These are phyloP conservation scores for Amblyjoppa proteus DNA, from an alignment of 2,888 invertebrate genomes.

Conservation along the genomic window DNA sequence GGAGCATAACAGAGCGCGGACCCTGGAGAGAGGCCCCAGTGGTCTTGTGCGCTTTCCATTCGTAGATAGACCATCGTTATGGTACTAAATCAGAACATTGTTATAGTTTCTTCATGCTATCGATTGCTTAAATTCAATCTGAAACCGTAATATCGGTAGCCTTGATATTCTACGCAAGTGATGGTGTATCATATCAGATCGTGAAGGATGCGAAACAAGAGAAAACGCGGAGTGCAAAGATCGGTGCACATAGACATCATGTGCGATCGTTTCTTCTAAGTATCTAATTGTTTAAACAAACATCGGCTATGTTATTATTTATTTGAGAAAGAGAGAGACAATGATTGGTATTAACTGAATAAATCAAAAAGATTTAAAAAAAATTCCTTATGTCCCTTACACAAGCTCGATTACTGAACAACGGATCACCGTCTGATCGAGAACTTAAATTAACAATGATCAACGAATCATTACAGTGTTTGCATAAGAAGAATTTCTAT, in stretches of 20 bases:
- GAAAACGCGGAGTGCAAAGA: background rate
- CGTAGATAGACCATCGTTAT: background rate
- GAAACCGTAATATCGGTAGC: constrained; percentile 1
- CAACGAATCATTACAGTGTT: background rate
- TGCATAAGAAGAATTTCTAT: background rate
- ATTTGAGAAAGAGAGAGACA: background rate
- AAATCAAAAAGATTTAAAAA: background rate
- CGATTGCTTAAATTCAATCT: background rate
- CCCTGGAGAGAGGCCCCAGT: constrained; percentile 63
- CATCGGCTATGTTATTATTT: background rate
- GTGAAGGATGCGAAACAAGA: background rate
- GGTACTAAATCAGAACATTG: constrained; percentile 27
- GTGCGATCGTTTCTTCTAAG: constrained; percentile 45
- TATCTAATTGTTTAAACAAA: constrained; percentile 40
- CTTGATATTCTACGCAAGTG: constrained; percentile 18
- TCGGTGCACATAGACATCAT: constrained; percentile 12
- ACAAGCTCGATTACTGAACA: background rate
- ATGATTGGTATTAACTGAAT: background rate
- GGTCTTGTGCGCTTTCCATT: constrained; percentile 25
- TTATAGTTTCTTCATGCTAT: constrained; percentile 6
- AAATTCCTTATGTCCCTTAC: background rate
- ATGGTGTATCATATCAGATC: background rate
- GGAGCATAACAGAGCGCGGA: constrained; percentile 53
- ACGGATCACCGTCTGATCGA: background rate
- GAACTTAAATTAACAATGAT: background rate